Evolutionary conservation across 2,113 vertebrate genomes (phyloP).

Genomic region (Willisornis vidua): DNA sequence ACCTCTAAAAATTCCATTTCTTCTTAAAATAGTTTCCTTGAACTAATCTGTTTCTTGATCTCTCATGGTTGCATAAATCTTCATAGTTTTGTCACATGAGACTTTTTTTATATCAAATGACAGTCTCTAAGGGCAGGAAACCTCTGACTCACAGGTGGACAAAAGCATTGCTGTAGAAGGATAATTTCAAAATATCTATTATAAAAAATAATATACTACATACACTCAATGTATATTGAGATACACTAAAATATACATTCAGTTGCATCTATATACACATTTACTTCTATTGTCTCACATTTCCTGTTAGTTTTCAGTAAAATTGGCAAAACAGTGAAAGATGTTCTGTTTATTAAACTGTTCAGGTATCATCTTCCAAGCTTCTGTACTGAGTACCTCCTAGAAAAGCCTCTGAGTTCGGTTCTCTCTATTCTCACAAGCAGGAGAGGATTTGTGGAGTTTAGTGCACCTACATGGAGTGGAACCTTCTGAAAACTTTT

Average conservation of each 20-base stretch:
- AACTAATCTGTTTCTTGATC: not conserved
- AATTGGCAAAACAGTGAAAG: not conserved
- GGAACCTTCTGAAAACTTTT: not conserved
- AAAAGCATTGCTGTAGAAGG: not conserved
- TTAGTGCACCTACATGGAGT: not conserved
- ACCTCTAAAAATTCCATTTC: not conserved
- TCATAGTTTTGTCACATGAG: not conserved
- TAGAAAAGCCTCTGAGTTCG: not conserved
- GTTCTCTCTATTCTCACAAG: not conserved
- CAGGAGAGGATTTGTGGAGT: not conserved
- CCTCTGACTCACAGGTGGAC: not conserved
- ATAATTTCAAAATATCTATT: not conserved
- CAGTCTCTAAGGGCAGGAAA: not conserved
- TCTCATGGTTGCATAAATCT: not conserved
- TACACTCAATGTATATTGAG: not conserved
- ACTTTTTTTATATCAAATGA: not conserved
- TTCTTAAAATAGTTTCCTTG: not conserved
- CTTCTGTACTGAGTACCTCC: not conserved
- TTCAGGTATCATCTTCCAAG: not conserved
- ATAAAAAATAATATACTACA: not conserved
- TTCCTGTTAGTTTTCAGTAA: not conserved
- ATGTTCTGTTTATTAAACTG: not conserved
- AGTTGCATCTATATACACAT: not conserved
- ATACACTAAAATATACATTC: not conserved
- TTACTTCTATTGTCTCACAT: not conserved